These are phyloP conservation scores for Acanthisitta chloris DNA, from an alignment of 2,113 vertebrate genomes.

Conservation along the genomic window DNA sequence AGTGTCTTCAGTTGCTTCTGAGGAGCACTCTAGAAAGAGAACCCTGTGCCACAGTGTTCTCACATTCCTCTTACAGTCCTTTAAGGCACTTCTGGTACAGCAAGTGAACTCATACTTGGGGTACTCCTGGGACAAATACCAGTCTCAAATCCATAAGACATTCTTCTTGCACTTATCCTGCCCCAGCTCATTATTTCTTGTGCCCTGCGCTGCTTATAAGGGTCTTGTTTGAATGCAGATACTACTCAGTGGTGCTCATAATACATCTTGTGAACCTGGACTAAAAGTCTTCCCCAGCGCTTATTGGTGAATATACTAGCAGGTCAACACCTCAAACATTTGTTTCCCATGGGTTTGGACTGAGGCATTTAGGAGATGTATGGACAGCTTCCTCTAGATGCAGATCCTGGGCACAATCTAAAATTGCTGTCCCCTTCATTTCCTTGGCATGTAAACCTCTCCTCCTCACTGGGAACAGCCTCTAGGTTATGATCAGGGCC, in stretches of 20 bases:
- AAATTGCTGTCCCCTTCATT: not conserved
- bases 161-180: not conserved
- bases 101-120: not conserved
- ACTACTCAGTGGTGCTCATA: not conserved
- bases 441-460: not conserved
- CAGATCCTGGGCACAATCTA: not conserved
- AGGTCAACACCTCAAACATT: not conserved
- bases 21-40: not conserved
- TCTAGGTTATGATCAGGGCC: not conserved
- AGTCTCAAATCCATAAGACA: not conserved
- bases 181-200: not conserved
- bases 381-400: not conserved
- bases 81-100: not conserved
- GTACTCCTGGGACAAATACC: not conserved
- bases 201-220: not conserved
- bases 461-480: not conserved
- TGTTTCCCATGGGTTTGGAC: not conserved
- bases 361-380: not conserved
- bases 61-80: not conserved
- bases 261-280: not conserved
- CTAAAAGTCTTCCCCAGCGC: not conserved
- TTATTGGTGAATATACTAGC: rapidly evolving
- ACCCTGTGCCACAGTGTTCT: not conserved
- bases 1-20: not conserved
- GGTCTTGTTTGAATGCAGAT: not conserved